Evolutionary conservation across 2,888 invertebrate species (phyloP), one percentile per base, ranked within the genome.

Genomic region (Seira ritae): DNA sequence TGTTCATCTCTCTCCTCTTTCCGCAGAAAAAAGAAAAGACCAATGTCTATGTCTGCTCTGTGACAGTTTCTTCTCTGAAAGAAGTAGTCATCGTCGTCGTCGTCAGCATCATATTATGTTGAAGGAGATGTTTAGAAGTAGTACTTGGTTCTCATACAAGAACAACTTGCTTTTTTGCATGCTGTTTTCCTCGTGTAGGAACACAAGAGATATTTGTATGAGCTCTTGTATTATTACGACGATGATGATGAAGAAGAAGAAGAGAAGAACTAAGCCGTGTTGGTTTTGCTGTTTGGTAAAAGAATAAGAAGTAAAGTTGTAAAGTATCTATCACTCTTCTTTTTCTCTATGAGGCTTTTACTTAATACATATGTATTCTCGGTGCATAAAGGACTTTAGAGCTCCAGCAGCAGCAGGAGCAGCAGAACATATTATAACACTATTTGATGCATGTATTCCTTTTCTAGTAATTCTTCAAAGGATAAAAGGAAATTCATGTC

Each of bases 401-500:
- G 31, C 31, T 31, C 31, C 31, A 31, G 31, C 8, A 31, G 31
- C 2, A 31, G n/a, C n/a, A n/a, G n/a, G n/a, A n/a, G n/a, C n/a
- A n/a, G n/a, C n/a, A n/a, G n/a, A n/a, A n/a, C n/a, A n/a, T n/a
- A n/a, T n/a, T 8, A 31, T 31, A 31, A 31, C 31, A 31, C 31
- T 31, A 31, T 31, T 31, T 31, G 31, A 31, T 31, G 31, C 31
- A 31, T 31, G 31, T 31, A 31, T 31, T 31, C 31, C 8, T 31
- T 31, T 31, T 31, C 31, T 82, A 71, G 77, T n/a, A 31, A 31
- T 31, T 31, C 31, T 31, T 31, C 31, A 31, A 31, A 79, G 78
- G 85, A 85, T 88, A 88, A 89, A 88, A 89, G 88, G 88, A 85
- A 89, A 89, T 87, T 86, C 87, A 84, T 88, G 88, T 88, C 86